These are phyloP conservation scores for Dyspetes luteomarginatus DNA, from an alignment of 2,888 invertebrate genomes.

Conservation along the genomic window DNA sequence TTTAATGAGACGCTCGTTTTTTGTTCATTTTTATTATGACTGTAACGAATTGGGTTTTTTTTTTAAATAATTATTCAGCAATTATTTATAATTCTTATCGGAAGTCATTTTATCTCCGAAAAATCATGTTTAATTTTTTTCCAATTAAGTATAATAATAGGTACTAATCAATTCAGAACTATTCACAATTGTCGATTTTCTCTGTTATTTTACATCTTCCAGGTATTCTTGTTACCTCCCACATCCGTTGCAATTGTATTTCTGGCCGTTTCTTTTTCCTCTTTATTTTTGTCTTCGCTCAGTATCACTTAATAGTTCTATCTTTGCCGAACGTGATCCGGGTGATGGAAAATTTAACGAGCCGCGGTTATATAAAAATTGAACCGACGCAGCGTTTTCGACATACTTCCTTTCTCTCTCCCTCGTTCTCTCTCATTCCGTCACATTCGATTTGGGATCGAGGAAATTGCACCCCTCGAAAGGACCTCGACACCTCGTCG, in stretches of 20 bases:
- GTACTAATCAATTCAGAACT: not conserved
- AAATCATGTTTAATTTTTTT: not conserved
- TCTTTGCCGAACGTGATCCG: not conserved
- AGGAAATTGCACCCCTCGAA: conserved; percentile 32
- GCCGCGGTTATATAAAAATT: conserved; percentile 40
- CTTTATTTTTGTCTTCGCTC: not conserved
- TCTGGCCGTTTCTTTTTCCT: not conserved
- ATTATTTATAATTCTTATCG: not conserved
- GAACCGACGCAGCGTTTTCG: conserved; percentile 11
- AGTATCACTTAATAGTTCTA: conserved; percentile 8
- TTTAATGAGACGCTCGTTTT: not conserved
- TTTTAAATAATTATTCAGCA: not conserved
- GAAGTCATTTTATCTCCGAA: not conserved
- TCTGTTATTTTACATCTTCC: not conserved
- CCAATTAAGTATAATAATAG: not conserved
- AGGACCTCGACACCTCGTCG: conserved; percentile 31
- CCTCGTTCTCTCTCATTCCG: not conserved
- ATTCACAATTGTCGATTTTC: not conserved
- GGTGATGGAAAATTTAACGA: conserved; percentile 34
- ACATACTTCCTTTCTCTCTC: conserved; percentile 15
- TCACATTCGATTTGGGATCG: not conserved
- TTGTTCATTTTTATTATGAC: not conserved
- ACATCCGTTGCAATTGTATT: not conserved
- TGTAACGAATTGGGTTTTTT: not conserved
- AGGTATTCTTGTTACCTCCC: not conserved